Conservation (phyloP, 2,888 invertebrate species). For the Spodoptera exigua region DNA sequence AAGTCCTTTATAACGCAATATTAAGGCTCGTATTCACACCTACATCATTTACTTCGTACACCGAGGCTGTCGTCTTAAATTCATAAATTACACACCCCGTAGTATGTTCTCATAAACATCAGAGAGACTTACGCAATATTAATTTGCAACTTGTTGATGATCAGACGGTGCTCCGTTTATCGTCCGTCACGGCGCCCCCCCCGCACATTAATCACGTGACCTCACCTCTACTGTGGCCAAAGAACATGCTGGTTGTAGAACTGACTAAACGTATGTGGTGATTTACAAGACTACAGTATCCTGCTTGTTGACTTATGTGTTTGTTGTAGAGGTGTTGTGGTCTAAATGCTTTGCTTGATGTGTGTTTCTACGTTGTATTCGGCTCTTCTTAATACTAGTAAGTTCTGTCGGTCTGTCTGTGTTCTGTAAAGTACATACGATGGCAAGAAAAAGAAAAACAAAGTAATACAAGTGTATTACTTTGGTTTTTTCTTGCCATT, state of each 20-base stretch:
- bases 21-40: constrained; percentile 35
- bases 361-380: no score
- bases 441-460: no score
- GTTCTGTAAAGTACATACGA: no score
- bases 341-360: no score
- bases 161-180: constrained; percentile 77
- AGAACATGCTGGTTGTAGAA: constrained; percentile 58
- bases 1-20: constrained; percentile 16
- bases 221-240: constrained; percentile 72
- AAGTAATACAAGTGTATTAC: no score
- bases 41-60: constrained; percentile 30
- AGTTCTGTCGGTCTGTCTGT: no score
- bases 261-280: constrained; percentile 13
- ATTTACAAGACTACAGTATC: not conserved
- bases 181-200: constrained; percentile 73
- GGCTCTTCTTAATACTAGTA: no score
- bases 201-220: constrained; percentile 86
- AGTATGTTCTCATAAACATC: constrained; percentile 70
- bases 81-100: constrained; percentile 57
- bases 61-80: constrained; percentile 41
- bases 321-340: not conserved
- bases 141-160: constrained; percentile 89
- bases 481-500: no score
- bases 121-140: constrained; percentile 74
- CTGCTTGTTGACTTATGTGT: constrained; percentile 6